These are phyloP conservation scores for Pristis pectinata DNA, from an alignment of 2,797 vertebrate genomes.

Conservation along the genomic window DNA sequence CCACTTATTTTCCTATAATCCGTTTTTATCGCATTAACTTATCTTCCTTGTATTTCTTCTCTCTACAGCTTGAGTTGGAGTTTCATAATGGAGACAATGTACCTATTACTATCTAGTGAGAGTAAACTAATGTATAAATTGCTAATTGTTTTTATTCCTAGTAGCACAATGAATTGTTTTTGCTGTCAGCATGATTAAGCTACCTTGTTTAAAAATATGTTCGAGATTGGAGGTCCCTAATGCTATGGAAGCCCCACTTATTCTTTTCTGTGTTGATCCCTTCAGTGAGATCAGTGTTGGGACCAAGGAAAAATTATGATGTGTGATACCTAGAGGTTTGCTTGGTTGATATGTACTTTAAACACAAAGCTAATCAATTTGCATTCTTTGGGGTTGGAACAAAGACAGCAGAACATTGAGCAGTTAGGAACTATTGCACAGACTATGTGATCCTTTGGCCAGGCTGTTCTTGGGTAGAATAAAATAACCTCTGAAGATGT, in stretches of 20 bases:
- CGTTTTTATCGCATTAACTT: not conserved
- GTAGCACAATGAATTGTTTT: not conserved
- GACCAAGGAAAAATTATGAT: not conserved
- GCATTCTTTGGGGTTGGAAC: not conserved
- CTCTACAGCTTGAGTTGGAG: not conserved
- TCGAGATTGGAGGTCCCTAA: not conserved
- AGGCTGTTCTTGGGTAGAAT: not conserved
- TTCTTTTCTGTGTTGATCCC: not conserved
- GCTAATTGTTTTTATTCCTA: not conserved
- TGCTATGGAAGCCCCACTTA: not conserved
- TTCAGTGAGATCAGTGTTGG: not conserved
- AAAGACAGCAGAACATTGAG: not conserved
- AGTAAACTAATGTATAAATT: not conserved
- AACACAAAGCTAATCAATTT: not conserved
- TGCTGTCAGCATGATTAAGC: not conserved
- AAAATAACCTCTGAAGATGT: not conserved
- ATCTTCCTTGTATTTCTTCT: not conserved
- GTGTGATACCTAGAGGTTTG: not conserved
- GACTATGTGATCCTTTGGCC: not conserved
- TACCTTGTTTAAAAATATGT: not conserved
- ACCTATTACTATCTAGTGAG: not conserved
- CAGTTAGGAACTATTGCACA: not conserved
- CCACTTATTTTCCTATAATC: too few species aligned
- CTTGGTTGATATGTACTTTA: not conserved
- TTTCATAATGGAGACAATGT: not conserved